Evolutionary conservation across 2,797 vertebrate genomes (phyloP).

Genomic region (Podarcis siculus): DNA sequence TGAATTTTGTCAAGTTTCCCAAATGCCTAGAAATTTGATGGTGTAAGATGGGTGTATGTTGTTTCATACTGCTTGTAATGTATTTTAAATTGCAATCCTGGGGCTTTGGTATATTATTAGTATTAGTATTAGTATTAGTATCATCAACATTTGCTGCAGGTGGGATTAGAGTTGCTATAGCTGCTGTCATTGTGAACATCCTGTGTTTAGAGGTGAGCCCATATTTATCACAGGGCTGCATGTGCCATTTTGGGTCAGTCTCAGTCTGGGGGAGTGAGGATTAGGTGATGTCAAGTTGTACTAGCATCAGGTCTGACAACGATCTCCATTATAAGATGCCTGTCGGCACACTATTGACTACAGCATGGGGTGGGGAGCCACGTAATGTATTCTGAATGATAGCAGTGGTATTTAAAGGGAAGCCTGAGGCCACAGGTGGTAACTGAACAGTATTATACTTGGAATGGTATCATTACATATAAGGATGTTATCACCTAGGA

Average conservation of each 20-base stretch:
- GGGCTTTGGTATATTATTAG: too few species aligned
- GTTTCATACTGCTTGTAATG: too few species aligned
- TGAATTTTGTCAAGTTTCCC: background rate
- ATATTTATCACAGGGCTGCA: background rate
- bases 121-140: too few species aligned
- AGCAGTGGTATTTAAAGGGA: background rate
- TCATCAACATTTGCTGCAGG: background rate
- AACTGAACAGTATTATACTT: background rate
- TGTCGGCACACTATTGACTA: background rate
- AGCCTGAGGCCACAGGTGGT: background rate
- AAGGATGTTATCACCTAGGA: constrained; percentile 16
- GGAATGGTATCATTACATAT: background rate
- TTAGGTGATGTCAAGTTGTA: background rate
- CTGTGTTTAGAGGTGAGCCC: background rate
- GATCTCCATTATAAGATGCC: background rate
- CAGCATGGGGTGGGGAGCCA: background rate
- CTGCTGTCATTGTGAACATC: background rate
- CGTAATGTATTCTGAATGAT: background rate
- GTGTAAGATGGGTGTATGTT: background rate
- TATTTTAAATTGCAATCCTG: too few species aligned
- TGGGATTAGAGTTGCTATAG: too few species aligned
- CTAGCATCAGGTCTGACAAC: background rate
- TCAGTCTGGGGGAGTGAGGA: background rate
- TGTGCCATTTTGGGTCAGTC: background rate
- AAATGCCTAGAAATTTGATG: background rate